phyloP scores from a whole-genome alignment of 2,888 invertebrate genomes.

The Autographa gamma region DNA sequence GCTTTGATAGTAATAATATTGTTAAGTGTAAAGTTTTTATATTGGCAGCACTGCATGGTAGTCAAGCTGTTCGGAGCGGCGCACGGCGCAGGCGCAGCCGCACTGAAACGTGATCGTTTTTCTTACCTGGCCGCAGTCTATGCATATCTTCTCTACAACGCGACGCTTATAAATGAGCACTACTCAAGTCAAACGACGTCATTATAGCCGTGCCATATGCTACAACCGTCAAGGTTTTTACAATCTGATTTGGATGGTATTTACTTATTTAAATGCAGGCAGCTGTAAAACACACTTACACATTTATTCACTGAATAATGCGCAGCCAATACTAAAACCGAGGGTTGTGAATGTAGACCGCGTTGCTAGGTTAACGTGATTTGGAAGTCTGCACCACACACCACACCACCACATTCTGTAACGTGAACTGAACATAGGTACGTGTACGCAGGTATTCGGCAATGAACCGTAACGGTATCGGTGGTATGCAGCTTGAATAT shows the following conservation, averaged over 20 bases:
- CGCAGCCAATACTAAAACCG: conserved; percentile 15
- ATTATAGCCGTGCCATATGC: conserved; percentile 42
- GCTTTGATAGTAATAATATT: neutral
- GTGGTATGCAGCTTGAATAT: conserved; percentile 38
- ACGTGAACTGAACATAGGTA: conserved; percentile 23
- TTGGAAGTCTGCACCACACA: conserved; percentile 24
- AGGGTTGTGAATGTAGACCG: conserved; percentile 23
- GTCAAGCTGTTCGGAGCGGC: conserved; percentile 48
- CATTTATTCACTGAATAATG: conserved; percentile 15
- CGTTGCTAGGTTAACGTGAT: conserved; percentile 26
- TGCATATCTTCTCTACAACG: conserved; percentile 44
- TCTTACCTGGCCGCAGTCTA: conserved; percentile 65
- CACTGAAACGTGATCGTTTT: conserved; percentile 74
- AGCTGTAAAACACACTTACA: conserved; percentile 13
- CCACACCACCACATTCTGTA: conserved; percentile 28
- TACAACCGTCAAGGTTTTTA: conserved; percentile 40
- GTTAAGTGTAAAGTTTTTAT: conserved; percentile 23
- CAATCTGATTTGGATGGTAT: conserved; percentile 44
- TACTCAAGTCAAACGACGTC: conserved; percentile 30
- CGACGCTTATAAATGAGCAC: conserved; percentile 31
- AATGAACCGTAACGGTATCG: conserved; percentile 49
- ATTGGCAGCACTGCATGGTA: conserved; percentile 55
- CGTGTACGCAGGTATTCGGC: conserved; percentile 30
- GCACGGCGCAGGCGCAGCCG: conserved; percentile 60
- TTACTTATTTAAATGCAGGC: conserved; percentile 21